Base-by-base conservation (phyloP, 2,797 vertebrate species). In the Spizella passerina region DNA sequence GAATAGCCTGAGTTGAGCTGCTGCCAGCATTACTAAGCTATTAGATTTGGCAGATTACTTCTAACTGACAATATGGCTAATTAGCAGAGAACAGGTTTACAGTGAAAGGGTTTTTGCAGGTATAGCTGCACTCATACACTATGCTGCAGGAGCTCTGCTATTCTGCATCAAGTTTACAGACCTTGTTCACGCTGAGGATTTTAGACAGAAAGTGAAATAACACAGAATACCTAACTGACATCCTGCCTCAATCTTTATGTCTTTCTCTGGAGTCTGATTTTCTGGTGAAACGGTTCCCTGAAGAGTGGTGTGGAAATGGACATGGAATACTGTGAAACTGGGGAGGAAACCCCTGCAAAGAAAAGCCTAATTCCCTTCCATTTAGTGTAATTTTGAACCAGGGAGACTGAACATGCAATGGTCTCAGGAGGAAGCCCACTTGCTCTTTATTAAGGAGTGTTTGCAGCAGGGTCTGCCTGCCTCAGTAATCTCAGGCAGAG, bases 21-120 rank as follows among this genome's bases (percentile, higher is more conserved):
- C 69, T 38, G 86, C 83, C 88, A 90, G 90, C 60, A 85, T 8
- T 85, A 66, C 60, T 73, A 88, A 93, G 63, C 19, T 73, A 82
- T 81, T 90, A 78, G 69, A 93, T 95, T 65, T 85, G 71, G 46
- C 71, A 91, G 93, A 92, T 96, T 91, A 91, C 61, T 91, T 86
- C 83, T 78, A 84, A 80, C 36, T 2, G 32, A 78, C 88, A 92
- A 85, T 83, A 77, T 21, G 69, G 53, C 36, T 91, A 87, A 91
- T 93, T 94, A 94, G 43, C 17, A 4, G 72, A 71, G 53, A 78
- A 90, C 24, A 88, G 63, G 61, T 93, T 85, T 76, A 72, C 29
- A 90, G 27, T 12, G 50, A 69, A 80, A 75, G 55, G 32, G 23
- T 3, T 82, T 88, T 60, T 87, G 81, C 71, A 96, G 75, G 77